Conservation (phyloP, 2,888 invertebrate species). For the Hyppa rectilinea region DNA sequence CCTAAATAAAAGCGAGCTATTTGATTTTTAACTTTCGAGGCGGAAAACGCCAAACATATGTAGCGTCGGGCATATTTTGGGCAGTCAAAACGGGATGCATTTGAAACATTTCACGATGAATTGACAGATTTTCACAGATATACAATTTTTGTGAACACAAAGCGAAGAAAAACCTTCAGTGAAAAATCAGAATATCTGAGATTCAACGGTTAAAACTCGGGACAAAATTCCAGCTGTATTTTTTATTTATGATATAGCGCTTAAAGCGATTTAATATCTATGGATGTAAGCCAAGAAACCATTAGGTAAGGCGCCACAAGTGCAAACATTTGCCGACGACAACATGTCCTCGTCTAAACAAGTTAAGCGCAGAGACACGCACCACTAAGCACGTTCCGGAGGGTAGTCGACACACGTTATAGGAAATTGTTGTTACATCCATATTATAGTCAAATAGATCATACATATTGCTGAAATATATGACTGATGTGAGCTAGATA, state of each 20-base stretch:
- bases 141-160: constrained; percentile 35
- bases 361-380: constrained; percentile 49
- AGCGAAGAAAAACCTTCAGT: constrained; percentile 25
- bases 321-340: constrained; percentile 60
- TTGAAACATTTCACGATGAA: constrained; percentile 30
- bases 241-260: constrained; percentile 29
- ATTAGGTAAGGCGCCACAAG: constrained; percentile 49
- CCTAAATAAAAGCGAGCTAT: no score
- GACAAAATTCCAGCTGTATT: constrained; percentile 16
- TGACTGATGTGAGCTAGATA: neutral
- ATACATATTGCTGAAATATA: constrained; percentile 17
- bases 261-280: no score
- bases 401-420: constrained; percentile 40
- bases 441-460: constrained; percentile 28
- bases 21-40: neutral
- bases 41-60: constrained; percentile 1
- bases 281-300: constrained; percentile 46
- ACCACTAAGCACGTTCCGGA: constrained; percentile 47
- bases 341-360: constrained; percentile 46
- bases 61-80: neutral
- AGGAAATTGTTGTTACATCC: constrained; percentile 35
- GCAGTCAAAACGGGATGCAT: constrained; percentile 6
- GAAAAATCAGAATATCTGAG: constrained; percentile 33
- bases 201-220: constrained; percentile 13
- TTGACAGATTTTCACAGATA: constrained; percentile 29